Base-by-base conservation (phyloP, 2,797 vertebrate genomes). In the Mergus octosetaceus region DNA sequence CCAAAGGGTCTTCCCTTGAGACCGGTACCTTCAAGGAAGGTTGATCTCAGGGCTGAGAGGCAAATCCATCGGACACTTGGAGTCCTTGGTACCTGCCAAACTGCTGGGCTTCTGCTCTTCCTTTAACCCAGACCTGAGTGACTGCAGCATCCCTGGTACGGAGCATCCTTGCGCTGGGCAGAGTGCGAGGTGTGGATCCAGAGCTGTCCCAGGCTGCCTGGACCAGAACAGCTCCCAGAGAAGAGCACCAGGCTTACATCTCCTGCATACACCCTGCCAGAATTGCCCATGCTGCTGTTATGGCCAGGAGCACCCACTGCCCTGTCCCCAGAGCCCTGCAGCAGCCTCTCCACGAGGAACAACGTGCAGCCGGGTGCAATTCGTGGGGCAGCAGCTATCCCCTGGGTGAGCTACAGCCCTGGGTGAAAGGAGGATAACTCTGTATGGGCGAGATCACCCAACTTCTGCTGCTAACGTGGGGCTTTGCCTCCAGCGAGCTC, bases 71-170 rank as follows among this genome's bases (percentile, higher is more conserved):
- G 14, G 7, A 39, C 12, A 70, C 56, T 27, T 36, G 6, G 30
- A 8, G 56, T 60, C 66, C 54, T 57, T 65, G 49, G 21, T 11
- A 28, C 21, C 17, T 68, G 14, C 13, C 34, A 85, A 45, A 16
- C n/a, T 30, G 25, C 36, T 72, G 36, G 32, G 45, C 51, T 89
- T 21, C 62, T 74, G 4, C 9, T 41, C 27, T 34, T 60, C 28
- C 6, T 32, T 49, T 58, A 34, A 11, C 25, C 28, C 47, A 51
- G 53, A 36, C 0, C 0, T 6, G n/a, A 81, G n/a, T 0, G 0
- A 53, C 54, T 47, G 36, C 47, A 84, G 17, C 61, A 74, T 14
- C 56, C 30, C 30, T 38, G 36, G 36, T 36, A 36, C 36, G 36
- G 36, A 84, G 17, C 61, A 74, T 14, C 56, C 30, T 27, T 38